Conservation (phyloP, 1,140 invertebrate species). For the Marisa cornuarietis region DNA sequence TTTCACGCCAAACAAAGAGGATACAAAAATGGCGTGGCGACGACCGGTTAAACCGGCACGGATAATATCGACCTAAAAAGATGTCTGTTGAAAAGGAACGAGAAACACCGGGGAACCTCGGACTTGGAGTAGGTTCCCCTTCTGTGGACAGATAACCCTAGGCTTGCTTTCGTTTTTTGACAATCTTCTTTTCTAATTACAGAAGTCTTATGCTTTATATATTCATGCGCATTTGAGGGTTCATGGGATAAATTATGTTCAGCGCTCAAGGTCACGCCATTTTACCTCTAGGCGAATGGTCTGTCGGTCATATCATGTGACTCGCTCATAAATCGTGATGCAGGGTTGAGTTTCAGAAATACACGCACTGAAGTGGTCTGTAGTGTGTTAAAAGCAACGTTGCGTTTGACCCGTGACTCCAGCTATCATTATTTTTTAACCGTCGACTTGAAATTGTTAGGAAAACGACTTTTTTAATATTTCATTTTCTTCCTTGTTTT, state of each 20-base stretch:
- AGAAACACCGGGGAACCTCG: constrained; percentile 1
- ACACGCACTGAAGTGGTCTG: no score
- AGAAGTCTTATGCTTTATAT: no score
- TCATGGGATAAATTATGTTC: constrained; percentile 14
- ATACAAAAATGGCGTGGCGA: constrained; percentile 20
- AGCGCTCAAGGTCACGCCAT: constrained; percentile 13
- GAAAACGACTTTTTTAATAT: no score
- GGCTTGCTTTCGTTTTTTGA: constrained; percentile 18
- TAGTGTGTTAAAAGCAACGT: no score
- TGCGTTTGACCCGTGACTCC: no score
- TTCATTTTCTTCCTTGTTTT: no score
- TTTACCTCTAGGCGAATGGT: background rate
- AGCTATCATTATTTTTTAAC: no score
- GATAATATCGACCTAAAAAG: constrained; percentile 24
- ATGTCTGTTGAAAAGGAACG: constrained; percentile 5
- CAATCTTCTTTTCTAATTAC: no score
- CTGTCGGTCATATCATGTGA: constrained; percentile 21
- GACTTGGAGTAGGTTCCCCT: constrained; percentile 25
- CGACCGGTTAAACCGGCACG: constrained; percentile 25
- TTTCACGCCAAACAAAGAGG: constrained; percentile 9
- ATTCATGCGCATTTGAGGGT: background rate
- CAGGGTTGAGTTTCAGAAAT: no score
- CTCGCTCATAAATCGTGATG: constrained; percentile 1
- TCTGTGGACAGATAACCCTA: constrained; percentile 23
- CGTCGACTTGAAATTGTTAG: no score